Evolutionary conservation across 2,888 invertebrate genomes (phyloP).

Genomic region (Malachius bipustulatus): DNA sequence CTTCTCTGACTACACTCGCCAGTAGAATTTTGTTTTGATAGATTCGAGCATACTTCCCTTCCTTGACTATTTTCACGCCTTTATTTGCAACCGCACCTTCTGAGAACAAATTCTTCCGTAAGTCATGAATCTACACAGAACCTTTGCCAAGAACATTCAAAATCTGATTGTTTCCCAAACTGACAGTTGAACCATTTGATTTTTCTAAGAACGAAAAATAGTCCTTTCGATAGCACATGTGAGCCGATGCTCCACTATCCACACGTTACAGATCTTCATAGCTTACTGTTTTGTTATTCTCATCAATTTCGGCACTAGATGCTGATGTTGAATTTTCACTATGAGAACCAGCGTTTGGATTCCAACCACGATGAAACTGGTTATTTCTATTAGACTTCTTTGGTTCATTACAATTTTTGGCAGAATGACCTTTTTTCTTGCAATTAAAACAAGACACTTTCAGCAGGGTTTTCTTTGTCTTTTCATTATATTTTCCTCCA

Average conservation of each 20-base stretch:
- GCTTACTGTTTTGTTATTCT: background rate
- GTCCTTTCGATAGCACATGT: background rate
- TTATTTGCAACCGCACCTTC: background rate
- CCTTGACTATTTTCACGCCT: background rate
- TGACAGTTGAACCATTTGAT: background rate
- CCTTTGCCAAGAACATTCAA: background rate
- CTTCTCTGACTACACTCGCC: background rate
- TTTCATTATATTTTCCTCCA: background rate
- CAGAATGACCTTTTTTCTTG: conserved; percentile 7
- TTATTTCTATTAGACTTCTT: background rate
- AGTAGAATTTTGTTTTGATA: background rate
- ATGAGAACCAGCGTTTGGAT: background rate
- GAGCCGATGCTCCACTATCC: conserved; percentile 2
- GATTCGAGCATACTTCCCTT: background rate
- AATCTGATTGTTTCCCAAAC: background rate
- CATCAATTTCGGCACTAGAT: background rate
- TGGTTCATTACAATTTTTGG: background rate
- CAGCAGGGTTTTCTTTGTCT: background rate
- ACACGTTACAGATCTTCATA: background rate
- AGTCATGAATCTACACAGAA: background rate
- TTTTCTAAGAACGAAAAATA: conserved; percentile 1
- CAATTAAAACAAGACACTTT: conserved; percentile 9
- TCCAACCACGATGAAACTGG: background rate
- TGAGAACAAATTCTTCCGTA: conserved; percentile 1
- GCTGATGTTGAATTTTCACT: background rate